Percentiles rank a stretch among this genome's conserved stretches.
These are phyloP conservation scores for Chesias legatella DNA, from an alignment of 2,888 invertebrate genomes.

Conservation along the genomic window DNA sequence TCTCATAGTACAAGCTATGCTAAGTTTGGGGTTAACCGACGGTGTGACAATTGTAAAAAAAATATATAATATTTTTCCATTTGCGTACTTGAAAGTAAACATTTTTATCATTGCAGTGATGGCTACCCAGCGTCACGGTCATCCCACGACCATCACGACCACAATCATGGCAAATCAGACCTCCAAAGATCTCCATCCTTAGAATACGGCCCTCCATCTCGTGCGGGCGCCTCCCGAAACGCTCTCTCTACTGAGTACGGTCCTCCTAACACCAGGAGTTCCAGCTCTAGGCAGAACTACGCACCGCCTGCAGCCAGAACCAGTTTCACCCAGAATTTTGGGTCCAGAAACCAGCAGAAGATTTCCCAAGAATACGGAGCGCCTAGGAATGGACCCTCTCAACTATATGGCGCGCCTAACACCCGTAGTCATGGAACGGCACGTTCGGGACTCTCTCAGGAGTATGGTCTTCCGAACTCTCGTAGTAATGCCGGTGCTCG, in stretches of 20 bases:
- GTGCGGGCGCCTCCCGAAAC: conserved; percentile 8
- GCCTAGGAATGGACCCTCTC: conserved; percentile 29
- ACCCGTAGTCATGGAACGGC: neutral
- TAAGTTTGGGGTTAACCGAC: too few relatives aligned
- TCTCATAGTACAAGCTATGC: too few relatives aligned
- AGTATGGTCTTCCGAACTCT: conserved; percentile 8
- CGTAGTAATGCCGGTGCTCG: conserved; percentile 18
- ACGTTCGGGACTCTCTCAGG: conserved; percentile 1
- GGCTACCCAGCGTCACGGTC: conserved; percentile 21
- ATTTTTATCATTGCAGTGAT: conserved; percentile 14
- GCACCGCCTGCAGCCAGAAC: conserved; percentile 16
- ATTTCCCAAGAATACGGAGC: conserved; percentile 16
- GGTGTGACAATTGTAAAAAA: too few relatives aligned
- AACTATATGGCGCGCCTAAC: conserved; percentile 44
- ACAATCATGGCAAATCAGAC: conserved; percentile 15
- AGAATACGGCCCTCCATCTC: conserved; percentile 17
- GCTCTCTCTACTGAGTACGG: conserved; percentile 7
- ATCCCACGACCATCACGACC: conserved; percentile 7
- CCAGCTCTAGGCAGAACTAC: conserved; percentile 18
- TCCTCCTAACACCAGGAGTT: conserved; percentile 5
- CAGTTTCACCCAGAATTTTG: conserved; percentile 28
- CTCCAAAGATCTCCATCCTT: conserved; percentile 18
- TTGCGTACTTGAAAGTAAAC: too few relatives aligned
- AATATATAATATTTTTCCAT: too few relatives aligned
- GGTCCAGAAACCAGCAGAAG: conserved; percentile 19